Conservation (phyloP, 2,888 invertebrate species). For the Conchocele bisecta region DNA sequence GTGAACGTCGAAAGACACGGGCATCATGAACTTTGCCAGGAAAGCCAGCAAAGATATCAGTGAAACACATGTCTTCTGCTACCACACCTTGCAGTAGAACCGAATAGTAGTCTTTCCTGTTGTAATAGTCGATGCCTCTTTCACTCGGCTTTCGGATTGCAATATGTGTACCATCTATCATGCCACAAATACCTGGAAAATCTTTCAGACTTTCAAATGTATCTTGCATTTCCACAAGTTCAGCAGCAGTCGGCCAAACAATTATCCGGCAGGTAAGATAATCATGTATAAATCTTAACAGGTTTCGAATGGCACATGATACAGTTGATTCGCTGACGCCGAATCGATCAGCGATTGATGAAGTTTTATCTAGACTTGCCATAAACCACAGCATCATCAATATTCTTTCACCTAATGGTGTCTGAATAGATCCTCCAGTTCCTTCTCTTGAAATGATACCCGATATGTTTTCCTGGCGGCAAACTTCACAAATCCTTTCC, state of each 20-base stretch:
- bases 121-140: conserved; percentile 24
- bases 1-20: conserved; percentile 19
- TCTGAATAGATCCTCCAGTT: conserved; percentile 6
- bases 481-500: conserved; percentile 9
- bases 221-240: conserved; percentile 9
- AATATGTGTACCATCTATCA: conserved; percentile 35
- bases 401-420: conserved; percentile 1
- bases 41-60: conserved; percentile 23
- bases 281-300: conserved; percentile 12
- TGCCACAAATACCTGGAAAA: conserved; percentile 24
- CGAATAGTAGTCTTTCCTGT: conserved; percentile 31
- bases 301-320: conserved; percentile 17
- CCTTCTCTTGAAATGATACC: neutral
- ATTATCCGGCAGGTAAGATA: conserved; percentile 7
- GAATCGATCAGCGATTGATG: conserved; percentile 28
- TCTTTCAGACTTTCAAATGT: conserved; percentile 14
- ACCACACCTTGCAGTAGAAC: conserved; percentile 29
- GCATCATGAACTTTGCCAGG: conserved; percentile 35
- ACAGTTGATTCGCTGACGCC: conserved; percentile 22
- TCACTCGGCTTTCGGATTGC: conserved; percentile 2
- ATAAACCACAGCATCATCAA: conserved; percentile 32
- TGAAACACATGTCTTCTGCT: conserved; percentile 17
- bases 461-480: neutral
- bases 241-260: conserved; percentile 20
- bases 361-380: conserved; percentile 19